Base-by-base conservation (phyloP, 2,797 vertebrate genomes). In the Pelochelys cantorii region DNA sequence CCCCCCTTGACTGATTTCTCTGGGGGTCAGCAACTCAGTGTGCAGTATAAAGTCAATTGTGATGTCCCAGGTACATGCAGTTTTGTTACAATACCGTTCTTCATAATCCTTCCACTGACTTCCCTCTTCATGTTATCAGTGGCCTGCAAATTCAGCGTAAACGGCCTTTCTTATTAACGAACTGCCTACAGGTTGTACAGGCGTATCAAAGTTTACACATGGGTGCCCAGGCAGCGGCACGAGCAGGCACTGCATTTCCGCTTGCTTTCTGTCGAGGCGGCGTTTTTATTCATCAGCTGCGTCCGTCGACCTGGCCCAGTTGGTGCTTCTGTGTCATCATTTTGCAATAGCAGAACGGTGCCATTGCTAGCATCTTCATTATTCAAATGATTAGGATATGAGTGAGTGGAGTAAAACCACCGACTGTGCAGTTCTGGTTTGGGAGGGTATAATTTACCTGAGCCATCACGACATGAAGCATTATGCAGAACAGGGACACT, bases 281-380 rank as follows among this genome's bases (percentile, higher is more conserved):
- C 87, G 2, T 65, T 34, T 81, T 94, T 18, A 10, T 6, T 57
- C 87, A 84, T 89, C 85, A 80, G 48, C 84, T 0, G 0, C 84
- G 92, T 82, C 82, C 55, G 31, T 25, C 83, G 75, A 18, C 86
- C 75, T 79, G 75, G 92, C 93, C 13, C 82, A 55, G 84, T 13
- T 83, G 87, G 89, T 88, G 88, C 54, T 90, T 55, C 4, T 82
- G 31, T 10, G 94, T 93, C 91, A 48, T 81, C 68, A 81, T 74
- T 83, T 88, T 87, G 78, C 77, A 88, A 81, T 37, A 81, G 75
- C 22, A 81, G 65, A 93, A 75, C 1, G 2, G 31, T 12, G 77
- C 81, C 65, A 90, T 86, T n/a, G 20, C 81, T 42, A 68, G 29
- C 62, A 68, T 92, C 84, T 90, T 85, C 86, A 7, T 93, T 65